These are phyloP conservation scores for Dendropsophus ebraccatus DNA, from an alignment of 2,113 vertebrate genomes.

Conservation along the genomic window DNA sequence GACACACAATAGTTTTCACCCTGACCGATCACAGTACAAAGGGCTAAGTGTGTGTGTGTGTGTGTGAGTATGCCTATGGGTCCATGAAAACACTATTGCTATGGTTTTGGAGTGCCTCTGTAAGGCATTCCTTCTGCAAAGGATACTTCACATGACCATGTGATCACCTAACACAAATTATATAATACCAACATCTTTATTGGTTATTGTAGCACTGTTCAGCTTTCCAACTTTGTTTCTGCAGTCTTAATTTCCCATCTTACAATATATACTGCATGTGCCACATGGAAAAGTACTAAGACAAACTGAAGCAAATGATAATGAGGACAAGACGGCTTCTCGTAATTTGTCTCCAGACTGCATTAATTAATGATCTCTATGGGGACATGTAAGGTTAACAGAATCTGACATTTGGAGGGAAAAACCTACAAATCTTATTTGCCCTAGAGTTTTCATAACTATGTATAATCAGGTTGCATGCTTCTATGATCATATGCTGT, in stretches of 20 bases:
- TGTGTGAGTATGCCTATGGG: too few species aligned
- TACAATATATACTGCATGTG: not conserved
- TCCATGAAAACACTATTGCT: too few species aligned
- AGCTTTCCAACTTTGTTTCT: not conserved
- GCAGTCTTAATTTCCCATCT: not conserved
- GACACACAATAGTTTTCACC: too few species aligned
- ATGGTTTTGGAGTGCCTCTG: too few species aligned
- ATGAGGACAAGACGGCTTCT: not conserved
- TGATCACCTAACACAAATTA: too few species aligned
- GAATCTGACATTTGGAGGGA: conserved; percentile 15
- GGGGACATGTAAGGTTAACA: conserved; percentile 6
- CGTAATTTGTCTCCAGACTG: conserved; percentile 10
- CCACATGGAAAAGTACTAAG: conserved; percentile 4
- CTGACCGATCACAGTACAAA: too few species aligned
- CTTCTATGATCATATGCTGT: not conserved
- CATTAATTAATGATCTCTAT: conserved; percentile 25
- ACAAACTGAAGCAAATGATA: not conserved
- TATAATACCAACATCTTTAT: not conserved
- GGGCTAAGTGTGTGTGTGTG: too few species aligned
- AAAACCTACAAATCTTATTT: not conserved
- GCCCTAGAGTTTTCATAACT: not conserved
- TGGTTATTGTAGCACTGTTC: not conserved
- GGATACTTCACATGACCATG: too few species aligned
- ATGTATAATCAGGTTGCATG: not conserved
- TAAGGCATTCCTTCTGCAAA: too few species aligned